Base-by-base conservation (phyloP, 2,113 vertebrate genomes). In the Nanorana parkeri region DNA sequence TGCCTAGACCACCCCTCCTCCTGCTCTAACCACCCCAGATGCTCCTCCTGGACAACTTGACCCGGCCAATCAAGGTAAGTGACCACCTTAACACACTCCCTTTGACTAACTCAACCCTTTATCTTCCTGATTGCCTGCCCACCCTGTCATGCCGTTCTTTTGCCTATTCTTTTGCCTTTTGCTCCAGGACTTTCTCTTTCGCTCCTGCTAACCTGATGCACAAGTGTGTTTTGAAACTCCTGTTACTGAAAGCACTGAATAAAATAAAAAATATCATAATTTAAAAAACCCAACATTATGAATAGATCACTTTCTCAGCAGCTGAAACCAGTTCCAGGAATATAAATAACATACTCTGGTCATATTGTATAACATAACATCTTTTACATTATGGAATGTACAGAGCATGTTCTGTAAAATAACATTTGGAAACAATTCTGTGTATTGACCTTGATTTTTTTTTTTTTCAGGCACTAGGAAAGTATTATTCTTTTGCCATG, bases 381-480 rank as follows among this genome's bases (percentile, higher is more conserved):
- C 20, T n/a, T 60, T 61, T 75, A 75, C 72, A 41, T 56, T 61
- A 61, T 75, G 56, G 29, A 75, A 75, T 61, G 55, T 61, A 23
- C 55, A 61, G 72, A 41, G 60, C 24, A 60, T 74, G 28, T 60
- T 41, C 29, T 17, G 56, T 75, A 61, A 41, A 61, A 75, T 75
- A 60, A 61, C 72, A 60, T 21, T 60, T 28, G 16, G 29, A 23
- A 61, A 75, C 55, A 23, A 21, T 75, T 60, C 28, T 63, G 60
- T 24, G 10, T 63, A 17, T 56, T 61, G 72, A 32, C 52, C 72
- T 61, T 75, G 28, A 41, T 26, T 56, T 32, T 36, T 74, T 26
- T 56, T 32, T 36, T 74, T 74, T 21, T 63, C 60, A 17, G 20
- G n/a, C 26, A 19, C 17, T 26, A 32, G 52, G 51, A 55, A 60